Base-by-base conservation (phyloP, 2,113 vertebrate species). In the Thunnus maccoyii region DNA sequence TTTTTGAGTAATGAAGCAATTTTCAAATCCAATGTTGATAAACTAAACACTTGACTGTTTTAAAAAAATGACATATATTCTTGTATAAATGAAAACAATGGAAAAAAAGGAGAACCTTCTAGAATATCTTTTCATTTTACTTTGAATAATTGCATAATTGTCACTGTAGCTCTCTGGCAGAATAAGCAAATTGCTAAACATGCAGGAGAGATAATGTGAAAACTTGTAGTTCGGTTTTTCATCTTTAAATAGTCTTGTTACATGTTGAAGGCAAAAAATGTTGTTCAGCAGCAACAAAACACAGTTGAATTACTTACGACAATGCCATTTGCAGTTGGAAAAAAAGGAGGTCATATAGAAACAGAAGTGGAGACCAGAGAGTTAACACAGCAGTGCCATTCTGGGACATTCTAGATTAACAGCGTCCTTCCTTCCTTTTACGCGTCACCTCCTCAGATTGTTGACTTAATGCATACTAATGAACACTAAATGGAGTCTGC, bases 401-500 rank as follows among this genome's bases (percentile, higher is more conserved):
- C n/a, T 36, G 27, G 47, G 72, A 82, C 69, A 20, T 52, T 25
- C 32, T 25, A 47, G 57, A 65, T 76, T 52, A 71, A 76, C 75
- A 51, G 56, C 9, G 3, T 78, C 22, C 10, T 55, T 81, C 54
- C 22, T 62, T 77, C 51, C 41, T 76, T 82, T 66, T 27, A 54
- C 16, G 14, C 78, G 71, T 84, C 74, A 79, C 54, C 51, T 75
- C 81, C 68, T 77, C 58, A 71, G 52, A 55, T 56, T 69, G 65
- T 78, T 73, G 66, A 83, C 76, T 70, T 83, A 25, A 30, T 67
- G 77, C 72, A 84, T 90, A 55, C 82, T 85, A 84, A 86, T 81
- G 70, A 74, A 61, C 20, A 27, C 64, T 61, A 63, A 84, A 78
- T 64, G 62, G 68, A 81, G 72, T 73, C 61, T 68, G 73, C 57